A percentile compares a stretch with the other conserved stretches of the same genome.
Evolutionary conservation across 2,113 vertebrate genomes (phyloP).

Genomic region (Blennius ocellaris): DNA sequence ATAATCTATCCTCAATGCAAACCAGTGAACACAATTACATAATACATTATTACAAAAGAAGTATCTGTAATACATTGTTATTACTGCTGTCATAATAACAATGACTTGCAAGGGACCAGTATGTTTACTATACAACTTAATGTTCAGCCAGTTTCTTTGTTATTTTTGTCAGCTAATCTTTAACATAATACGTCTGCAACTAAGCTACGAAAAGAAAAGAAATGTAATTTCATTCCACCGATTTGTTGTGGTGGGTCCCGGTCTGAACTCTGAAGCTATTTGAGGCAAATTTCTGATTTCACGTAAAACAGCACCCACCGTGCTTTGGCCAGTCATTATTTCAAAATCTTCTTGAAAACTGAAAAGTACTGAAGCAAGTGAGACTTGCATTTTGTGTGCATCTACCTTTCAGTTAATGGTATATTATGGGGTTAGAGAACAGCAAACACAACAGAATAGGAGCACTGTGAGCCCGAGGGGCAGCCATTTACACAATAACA

Average conservation of each 20-base stretch:
- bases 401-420: not conserved
- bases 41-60: too few relatives aligned
- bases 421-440: constrained; percentile 21
- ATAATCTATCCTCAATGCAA: not conserved
- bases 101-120: not conserved
- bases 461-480: not conserved
- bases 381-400: constrained; percentile 1
- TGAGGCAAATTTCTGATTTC: not conserved
- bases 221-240: too few relatives aligned
- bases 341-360: too few relatives aligned
- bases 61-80: not conserved
- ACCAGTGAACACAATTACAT: not conserved
- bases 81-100: constrained; percentile 2
- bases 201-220: too few relatives aligned
- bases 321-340: too few relatives aligned
- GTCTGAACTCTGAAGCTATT: not conserved
- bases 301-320: too few relatives aligned
- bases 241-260: too few relatives aligned
- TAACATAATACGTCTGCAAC: too few relatives aligned
- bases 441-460: constrained; percentile 36
- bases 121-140: constrained; percentile 14
- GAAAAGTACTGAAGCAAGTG: not conserved
- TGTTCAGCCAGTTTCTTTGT: not conserved
- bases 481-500: constrained; percentile 31
- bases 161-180: too few relatives aligned